phyloP scores from a whole-genome alignment of 1,140 invertebrate genomes.

The Littorina saxatilis region DNA sequence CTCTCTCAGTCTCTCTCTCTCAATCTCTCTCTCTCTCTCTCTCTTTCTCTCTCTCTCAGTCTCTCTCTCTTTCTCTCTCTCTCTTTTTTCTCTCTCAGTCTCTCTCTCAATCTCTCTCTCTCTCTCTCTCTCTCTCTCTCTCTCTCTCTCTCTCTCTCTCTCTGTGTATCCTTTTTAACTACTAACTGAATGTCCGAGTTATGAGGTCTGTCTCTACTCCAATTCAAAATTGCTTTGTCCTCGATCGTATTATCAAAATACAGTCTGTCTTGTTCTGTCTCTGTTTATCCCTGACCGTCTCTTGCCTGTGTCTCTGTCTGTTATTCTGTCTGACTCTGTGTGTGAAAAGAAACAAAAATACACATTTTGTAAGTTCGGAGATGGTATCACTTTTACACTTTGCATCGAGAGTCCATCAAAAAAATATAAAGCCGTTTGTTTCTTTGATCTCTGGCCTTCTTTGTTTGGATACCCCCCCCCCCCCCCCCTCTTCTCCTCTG shows the following conservation, averaged over 20 bases:
- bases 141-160: slow-evolving; percentile 15
- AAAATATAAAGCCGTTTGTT: too few species aligned
- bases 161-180: background rate
- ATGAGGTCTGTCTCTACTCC: too few species aligned
- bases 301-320: background rate
- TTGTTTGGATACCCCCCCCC: too few species aligned
- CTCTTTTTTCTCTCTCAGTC: background rate
- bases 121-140: slow-evolving; percentile 15
- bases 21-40: background rate
- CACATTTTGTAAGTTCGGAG: too few species aligned
- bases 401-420: too few species aligned
- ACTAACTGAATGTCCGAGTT: too few species aligned
- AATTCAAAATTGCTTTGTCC: too few species aligned
- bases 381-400: too few species aligned
- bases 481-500: too few species aligned
- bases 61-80: background rate
- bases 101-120: slow-evolving; percentile 6
- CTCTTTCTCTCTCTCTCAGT: background rate
- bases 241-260: too few species aligned
- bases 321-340: background rate
- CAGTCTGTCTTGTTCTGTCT: background rate
- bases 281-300: background rate
- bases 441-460: too few species aligned
- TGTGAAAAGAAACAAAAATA: too few species aligned
- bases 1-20: background rate